Percentiles rank a stretch among this genome's conserved stretches.
These are phyloP conservation scores for Thymelicus sylvestris DNA, from an alignment of 2,888 invertebrate species.

Conservation along the genomic window DNA sequence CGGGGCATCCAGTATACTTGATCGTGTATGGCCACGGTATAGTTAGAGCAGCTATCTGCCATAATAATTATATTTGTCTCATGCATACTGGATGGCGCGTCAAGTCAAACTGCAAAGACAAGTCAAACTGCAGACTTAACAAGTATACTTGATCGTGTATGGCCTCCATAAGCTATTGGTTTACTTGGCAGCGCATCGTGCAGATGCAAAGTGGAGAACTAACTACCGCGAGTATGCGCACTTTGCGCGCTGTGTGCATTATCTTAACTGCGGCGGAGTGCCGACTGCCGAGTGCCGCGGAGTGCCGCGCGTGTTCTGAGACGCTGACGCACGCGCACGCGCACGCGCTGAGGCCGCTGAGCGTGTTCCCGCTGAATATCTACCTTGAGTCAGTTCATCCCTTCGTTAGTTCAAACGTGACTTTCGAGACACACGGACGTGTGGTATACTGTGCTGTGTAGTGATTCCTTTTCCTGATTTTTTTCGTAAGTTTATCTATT, in stretches of 20 bases:
- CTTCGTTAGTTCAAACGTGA: constrained; percentile 14
- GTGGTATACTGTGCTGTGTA: not conserved
- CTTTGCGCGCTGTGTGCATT: not conserved
- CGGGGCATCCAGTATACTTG: too few relatives aligned
- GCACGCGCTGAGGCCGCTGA: not conserved
- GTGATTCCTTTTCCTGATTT: not conserved
- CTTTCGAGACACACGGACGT: not conserved
- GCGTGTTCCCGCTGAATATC: not conserved
- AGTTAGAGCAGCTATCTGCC: too few relatives aligned
- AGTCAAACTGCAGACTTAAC: too few relatives aligned
- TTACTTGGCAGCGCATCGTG: too few relatives aligned
- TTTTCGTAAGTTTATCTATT: not conserved
- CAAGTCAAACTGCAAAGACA: too few relatives aligned
- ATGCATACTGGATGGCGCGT: too few relatives aligned
- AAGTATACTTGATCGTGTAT: too few relatives aligned
- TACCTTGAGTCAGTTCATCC: constrained; percentile 2
- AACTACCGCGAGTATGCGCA: too few relatives aligned
- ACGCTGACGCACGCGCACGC: not conserved
- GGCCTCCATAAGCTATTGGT: too few relatives aligned
- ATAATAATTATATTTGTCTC: too few relatives aligned
- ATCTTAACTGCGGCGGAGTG: not conserved
- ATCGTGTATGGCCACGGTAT: too few relatives aligned
- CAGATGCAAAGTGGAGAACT: too few relatives aligned
- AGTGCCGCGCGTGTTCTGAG: not conserved
- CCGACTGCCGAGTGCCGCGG: not conserved